Evolutionary conservation across 2,888 invertebrate species (phyloP).

Genomic region (Mantis religiosa): DNA sequence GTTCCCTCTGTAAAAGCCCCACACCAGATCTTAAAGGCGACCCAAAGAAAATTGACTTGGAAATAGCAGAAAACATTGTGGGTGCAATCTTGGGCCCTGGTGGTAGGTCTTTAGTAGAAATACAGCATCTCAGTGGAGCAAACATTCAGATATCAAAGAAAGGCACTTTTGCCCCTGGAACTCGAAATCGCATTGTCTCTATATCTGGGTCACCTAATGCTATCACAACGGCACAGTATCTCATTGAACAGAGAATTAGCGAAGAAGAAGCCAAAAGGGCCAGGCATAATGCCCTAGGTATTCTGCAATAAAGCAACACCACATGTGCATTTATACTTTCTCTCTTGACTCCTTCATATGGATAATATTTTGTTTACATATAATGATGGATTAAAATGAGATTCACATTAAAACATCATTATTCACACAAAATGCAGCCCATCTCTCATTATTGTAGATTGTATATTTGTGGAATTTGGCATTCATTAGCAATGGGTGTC

Average conservation of each 20-base stretch:
- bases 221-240: constrained; percentile 87
- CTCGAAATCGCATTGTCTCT: constrained; percentile 94
- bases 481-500: background rate
- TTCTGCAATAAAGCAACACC: constrained; percentile 15
- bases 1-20: constrained; percentile 66
- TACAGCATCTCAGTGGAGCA: constrained; percentile 95
- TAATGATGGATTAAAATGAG: background rate
- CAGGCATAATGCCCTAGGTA: constrained; percentile 59
- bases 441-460: background rate
- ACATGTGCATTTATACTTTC: constrained; percentile 20
- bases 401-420: background rate
- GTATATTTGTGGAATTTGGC: background rate
- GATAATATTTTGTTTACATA: background rate
- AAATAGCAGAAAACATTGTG: constrained; percentile 88
- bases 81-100: constrained; percentile 97
- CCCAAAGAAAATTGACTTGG: constrained; percentile 78
- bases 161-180: constrained; percentile 95
- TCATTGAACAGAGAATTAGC: constrained; percentile 94
- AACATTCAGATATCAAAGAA: constrained; percentile 98
- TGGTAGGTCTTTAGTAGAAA: constrained; percentile 93
- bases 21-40: constrained; percentile 75
- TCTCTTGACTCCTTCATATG: background rate
- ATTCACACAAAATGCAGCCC: background rate
- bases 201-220: constrained; percentile 86
- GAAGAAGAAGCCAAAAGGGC: constrained; percentile 95